Conservation (phyloP, 2,888 invertebrate species). For the Sarcophaga carnaria region DNA sequence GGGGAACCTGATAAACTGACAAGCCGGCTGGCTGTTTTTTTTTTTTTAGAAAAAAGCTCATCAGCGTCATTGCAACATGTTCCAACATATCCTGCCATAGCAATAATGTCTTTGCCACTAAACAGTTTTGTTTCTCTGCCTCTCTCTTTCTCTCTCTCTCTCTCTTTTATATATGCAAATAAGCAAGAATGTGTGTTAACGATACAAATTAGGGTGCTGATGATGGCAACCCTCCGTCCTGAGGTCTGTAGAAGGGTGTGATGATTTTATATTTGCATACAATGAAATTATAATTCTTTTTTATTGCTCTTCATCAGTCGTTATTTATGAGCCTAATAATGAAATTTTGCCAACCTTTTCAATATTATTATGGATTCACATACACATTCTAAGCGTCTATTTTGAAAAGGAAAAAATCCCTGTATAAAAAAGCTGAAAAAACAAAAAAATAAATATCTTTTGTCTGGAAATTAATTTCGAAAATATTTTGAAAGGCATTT, state of each 20-base stretch:
- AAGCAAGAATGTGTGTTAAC: not conserved
- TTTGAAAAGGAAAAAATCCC: not conserved
- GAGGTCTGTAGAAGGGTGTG: not conserved
- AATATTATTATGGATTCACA: too few species aligned
- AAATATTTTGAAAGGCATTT: too few species aligned
- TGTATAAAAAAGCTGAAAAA: not conserved
- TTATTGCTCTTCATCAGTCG: slow-evolving; percentile 23
- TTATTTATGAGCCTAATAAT: slow-evolving; percentile 66
- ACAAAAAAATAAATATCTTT: too few species aligned
- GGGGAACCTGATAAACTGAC: not conserved
- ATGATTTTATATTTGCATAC: slow-evolving; percentile 69
- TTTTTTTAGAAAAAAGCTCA: slow-evolving; percentile 31
- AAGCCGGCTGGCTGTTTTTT: not conserved
- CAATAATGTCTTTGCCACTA: slow-evolving; percentile 41
- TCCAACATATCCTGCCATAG: slow-evolving; percentile 40
- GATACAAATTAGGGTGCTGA: slow-evolving; percentile 16
- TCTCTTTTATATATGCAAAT: not conserved
- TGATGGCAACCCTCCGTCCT: not conserved
- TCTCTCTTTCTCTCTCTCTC: not conserved
- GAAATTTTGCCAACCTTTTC: not conserved
- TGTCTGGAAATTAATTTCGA: too few species aligned
- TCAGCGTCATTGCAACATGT: slow-evolving; percentile 63
- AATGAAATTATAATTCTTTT: slow-evolving; percentile 54
- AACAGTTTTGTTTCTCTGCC: slow-evolving; percentile 3
- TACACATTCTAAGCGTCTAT: too few species aligned